These are phyloP conservation scores for Drymodes brunneopygia DNA, from an alignment of 2,113 vertebrate species.

Conservation along the genomic window DNA sequence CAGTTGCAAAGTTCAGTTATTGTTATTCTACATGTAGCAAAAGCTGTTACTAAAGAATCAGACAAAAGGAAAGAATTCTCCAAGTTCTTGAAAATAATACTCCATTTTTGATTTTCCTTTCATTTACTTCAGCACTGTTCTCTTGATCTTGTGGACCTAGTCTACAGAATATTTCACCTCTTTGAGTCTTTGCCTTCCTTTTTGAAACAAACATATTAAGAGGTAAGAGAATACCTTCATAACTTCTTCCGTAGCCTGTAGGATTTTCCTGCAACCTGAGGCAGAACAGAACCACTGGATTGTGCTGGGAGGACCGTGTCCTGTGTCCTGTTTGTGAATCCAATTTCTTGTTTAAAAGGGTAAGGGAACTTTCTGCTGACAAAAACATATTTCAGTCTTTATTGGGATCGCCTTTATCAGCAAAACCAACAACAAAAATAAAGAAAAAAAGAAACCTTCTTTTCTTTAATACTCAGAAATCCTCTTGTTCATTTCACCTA, in stretches of 20 bases:
- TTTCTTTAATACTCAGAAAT: not conserved
- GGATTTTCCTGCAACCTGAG: not conserved
- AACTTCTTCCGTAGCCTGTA: not conserved
- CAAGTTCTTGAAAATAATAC: not conserved
- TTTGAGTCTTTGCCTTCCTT: not conserved
- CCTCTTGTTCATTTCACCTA: not conserved
- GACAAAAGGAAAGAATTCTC: not conserved
- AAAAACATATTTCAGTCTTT: not conserved
- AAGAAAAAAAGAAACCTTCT: not conserved
- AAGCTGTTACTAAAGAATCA: not conserved
- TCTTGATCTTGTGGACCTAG: not conserved
- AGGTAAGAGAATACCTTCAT: not conserved
- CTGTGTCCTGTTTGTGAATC: not conserved
- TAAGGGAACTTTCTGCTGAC: not conserved
- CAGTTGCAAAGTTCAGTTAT: not conserved
- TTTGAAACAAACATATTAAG: not conserved
- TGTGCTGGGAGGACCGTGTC: not conserved
- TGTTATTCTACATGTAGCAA: not conserved
- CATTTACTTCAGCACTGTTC: not conserved
- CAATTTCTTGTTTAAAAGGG: not conserved
- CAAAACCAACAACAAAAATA: not conserved
- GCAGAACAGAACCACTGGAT: not conserved
- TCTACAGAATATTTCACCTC: not conserved
- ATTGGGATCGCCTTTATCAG: not conserved
- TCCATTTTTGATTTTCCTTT: not conserved